Conservation (phyloP, 2,113 vertebrate species). For the Atherinomorus stipes region DNA sequence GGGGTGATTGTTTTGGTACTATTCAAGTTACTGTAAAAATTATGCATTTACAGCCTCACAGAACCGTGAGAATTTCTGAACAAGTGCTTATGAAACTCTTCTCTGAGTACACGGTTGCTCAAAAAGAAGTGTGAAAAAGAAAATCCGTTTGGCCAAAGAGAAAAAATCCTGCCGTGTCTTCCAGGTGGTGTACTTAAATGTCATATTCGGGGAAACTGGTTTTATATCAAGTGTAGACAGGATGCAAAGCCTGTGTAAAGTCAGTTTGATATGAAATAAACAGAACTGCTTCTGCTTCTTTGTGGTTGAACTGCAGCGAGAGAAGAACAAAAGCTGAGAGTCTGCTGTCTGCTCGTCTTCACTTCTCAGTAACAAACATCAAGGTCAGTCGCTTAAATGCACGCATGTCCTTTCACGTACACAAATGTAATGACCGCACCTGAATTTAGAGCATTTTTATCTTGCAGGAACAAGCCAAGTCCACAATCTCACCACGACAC, state of each 20-base stretch:
- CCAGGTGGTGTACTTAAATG: slow-evolving; percentile 59
- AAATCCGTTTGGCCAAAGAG: slow-evolving; percentile 38
- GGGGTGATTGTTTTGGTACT: slow-evolving; percentile 86
- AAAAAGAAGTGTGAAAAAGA: slow-evolving; percentile 22
- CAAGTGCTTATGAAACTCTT: slow-evolving; percentile 41
- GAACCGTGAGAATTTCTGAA: slow-evolving; percentile 62
- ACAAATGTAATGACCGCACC: background rate
- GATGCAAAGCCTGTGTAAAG: slow-evolving; percentile 35
- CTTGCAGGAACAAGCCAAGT: slow-evolving; percentile 4
- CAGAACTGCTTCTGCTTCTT: slow-evolving; percentile 9
- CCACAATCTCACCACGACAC: slow-evolving; percentile 7
- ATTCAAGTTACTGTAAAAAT: slow-evolving; percentile 86
- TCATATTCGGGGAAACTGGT: slow-evolving; percentile 67
- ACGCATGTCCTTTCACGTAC: slow-evolving; percentile 12
- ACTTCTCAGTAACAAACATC: slow-evolving; percentile 51
- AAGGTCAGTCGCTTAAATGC: slow-evolving; percentile 50
- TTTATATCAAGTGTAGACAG: slow-evolving; percentile 37
- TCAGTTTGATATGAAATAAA: slow-evolving; percentile 50
- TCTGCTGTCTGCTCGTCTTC: slow-evolving; percentile 35
- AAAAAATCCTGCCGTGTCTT: slow-evolving; percentile 10
- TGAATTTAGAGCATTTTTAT: background rate
- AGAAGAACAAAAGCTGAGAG: slow-evolving; percentile 32
- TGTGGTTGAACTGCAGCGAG: slow-evolving; percentile 57
- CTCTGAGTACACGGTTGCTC: background rate
- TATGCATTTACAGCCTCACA: slow-evolving; percentile 23